Percentiles rank a stretch among this genome's conserved stretches.
phyloP scores from a whole-genome alignment of 2,113 vertebrate genomes.

The Haemorhous mexicanus region DNA sequence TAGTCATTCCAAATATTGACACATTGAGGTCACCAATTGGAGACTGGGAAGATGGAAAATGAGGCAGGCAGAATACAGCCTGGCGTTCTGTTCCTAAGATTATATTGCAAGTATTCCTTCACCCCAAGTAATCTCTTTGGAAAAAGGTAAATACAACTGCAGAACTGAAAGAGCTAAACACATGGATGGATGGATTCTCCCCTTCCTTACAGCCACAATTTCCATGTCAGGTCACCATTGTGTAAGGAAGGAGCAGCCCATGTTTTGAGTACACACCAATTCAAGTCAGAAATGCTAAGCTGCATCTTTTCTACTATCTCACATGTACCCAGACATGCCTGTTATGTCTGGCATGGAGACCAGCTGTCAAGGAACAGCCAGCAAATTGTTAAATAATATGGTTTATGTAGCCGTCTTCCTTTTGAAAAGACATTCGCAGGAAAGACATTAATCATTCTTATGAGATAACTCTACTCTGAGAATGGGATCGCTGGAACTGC shows the following conservation, averaged over 20 bases:
- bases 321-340: not conserved
- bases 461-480: not conserved
- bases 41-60: not conserved
- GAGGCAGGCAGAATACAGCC: not conserved
- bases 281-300: not conserved
- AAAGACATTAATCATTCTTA: not conserved
- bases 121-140: not conserved
- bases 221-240: accelerated
- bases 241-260: not conserved
- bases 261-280: not conserved
- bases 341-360: not conserved
- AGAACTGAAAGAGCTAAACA: not conserved
- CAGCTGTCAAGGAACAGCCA: not conserved
- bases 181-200: not conserved
- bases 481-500: not conserved
- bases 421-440: not conserved
- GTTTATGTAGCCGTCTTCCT: not conserved
- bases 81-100: not conserved
- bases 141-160: not conserved
- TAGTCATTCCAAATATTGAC: slow-evolving; percentile 43
- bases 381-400: not conserved
- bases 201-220: not conserved
- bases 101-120: not conserved
- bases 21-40: not conserved
- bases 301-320: not conserved